These are phyloP conservation scores for Champsocephalus esox DNA, from an alignment of 2,797 vertebrate genomes.

Conservation along the genomic window DNA sequence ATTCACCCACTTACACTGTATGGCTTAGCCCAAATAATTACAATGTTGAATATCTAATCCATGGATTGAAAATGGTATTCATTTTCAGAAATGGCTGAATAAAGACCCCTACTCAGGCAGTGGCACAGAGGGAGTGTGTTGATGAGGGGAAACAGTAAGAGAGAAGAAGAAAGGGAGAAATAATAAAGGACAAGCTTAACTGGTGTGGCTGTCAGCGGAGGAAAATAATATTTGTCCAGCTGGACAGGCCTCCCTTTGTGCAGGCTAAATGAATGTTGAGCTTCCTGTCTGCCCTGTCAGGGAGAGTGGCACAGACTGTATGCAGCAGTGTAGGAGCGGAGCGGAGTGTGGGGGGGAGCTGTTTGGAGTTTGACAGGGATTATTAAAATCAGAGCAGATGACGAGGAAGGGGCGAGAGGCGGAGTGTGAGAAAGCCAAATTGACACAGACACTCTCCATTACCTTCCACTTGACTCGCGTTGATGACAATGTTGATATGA, in stretches of 20 bases:
- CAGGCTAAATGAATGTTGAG: conserved; percentile 97
- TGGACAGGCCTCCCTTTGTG: conserved; percentile 96
- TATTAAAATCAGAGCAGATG: conserved; percentile 98
- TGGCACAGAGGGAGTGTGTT: conserved; percentile 62
- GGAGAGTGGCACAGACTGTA: conserved; percentile 90
- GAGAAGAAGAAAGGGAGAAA: conserved; percentile 81
- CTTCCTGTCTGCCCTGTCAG: conserved; percentile 96
- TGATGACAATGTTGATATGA: conserved; percentile 94
- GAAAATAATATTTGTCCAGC: conserved; percentile 99
- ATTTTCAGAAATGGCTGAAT: conserved; percentile 82
- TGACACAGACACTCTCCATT: conserved; percentile 98
- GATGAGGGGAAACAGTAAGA: conserved; percentile 71
- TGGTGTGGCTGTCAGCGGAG: conserved; percentile 93
- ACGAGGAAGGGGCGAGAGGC: conserved; percentile 86
- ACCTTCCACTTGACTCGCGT: conserved; percentile 92
- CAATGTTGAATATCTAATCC: conserved; percentile 88
- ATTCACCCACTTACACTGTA: conserved; percentile 26
- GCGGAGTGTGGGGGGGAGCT: conserved; percentile 82
- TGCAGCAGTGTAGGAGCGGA: conserved; percentile 66
- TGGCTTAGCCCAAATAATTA: conserved; percentile 81
- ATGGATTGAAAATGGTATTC: conserved; percentile 81
- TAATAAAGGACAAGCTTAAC: conserved; percentile 95
- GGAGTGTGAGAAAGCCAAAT: conserved; percentile 93
- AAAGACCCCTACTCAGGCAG: conserved; percentile 81
- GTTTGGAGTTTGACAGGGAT: conserved; percentile 99